Evolutionary conservation across 1,140 invertebrate species (phyloP), one percentile per base, ranked within the genome.

Genomic region (Saccostrea glomerata): DNA sequence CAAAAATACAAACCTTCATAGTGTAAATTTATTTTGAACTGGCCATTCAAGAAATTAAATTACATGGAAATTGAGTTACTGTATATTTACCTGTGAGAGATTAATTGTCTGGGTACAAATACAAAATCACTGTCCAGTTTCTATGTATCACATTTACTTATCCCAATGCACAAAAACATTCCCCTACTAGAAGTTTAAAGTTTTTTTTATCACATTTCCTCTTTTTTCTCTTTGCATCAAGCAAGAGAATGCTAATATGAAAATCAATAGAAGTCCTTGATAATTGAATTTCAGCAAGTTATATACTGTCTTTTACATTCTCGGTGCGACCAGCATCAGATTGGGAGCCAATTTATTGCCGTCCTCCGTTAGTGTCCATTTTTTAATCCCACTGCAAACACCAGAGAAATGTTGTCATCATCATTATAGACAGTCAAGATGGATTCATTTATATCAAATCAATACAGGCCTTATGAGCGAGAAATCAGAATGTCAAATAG

Each of bases 381-480:
- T 77, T 77, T 77, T 77, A 77, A 77, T 77, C 70, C 70, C 30
- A 30, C 70, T 77, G 70, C 70, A 77, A 77, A 77, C 70, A 77
- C 70, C 70, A 77, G 30, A 77, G 70, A 77, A 77, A 77, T 30
- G 70, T 77, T 25, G 25, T 77, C 70, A 77, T 30, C 70, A 77
- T 15, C 30, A 23, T 30, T 36, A 77, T 25, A 30, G 70, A 20
- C 58, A 63, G 17, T 63, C 58, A 63, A 9, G 60, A 66, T 13
- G 70, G 70, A 77, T 77, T 77, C 70, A 77, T 77, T 77, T 77
- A 77, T 77, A 77, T 77, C 70, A 30, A 77, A 77, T 77, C 70
- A 77, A 77, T 77, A 77, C 70, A 25, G 30, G 70, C 25, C 70
- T 77, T 77, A 77, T 77, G 70, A 77, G 70, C 13, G 70, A 30